Evolutionary conservation across 2,797 vertebrate genomes (phyloP), one percentile per base, ranked within the genome.

Genomic region (Enteromius afrohamiltoni): DNA sequence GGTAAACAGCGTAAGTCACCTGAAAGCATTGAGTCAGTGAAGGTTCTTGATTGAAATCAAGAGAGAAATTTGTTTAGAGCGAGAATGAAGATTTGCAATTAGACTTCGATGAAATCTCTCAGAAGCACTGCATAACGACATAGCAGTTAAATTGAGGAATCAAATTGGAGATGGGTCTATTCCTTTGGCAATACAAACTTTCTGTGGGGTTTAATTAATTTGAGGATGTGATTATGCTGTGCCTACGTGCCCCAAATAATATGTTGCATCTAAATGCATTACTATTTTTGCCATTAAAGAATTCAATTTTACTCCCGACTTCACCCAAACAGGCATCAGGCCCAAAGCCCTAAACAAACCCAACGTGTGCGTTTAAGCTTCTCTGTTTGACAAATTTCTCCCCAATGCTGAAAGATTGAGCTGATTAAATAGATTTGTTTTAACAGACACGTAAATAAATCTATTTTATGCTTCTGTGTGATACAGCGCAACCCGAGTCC

Each of bases 351-450:
- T 70, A 80, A 80, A 77, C 49, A 53, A 86, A 77, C 78, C 45
- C 60, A 80, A 83, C 17, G 23, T 69, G 51, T 55, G 73, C 71
- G 29, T 83, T 85, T 88, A 84, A 74, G 55, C 76, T 62, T 79
- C 71, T 55, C 68, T 82, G 58, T 80, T 86, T 79, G 69, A 82
- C 73, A 83, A 69, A 83, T 85, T 80, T 58, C 78, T 76, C 79
- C 62, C 73, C 71, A 78, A 69, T 55, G 80, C 60, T 62, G 47
- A 79, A 79, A 75, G 79, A 79, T 83, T 86, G 58, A 79, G 74
- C 86, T 87, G 89, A 88, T 89, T 88, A 87, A 79, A 88, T 79
- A 86, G 73, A 87, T 88, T 85, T 58, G 86, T 88, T 88, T 84
- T 85, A 77, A 83, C 58, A 17, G 64, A 79, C 77, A 77, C 74